phyloP scores from a whole-genome alignment of 2,797 vertebrate genomes.

The Notolabrus celidotus region DNA sequence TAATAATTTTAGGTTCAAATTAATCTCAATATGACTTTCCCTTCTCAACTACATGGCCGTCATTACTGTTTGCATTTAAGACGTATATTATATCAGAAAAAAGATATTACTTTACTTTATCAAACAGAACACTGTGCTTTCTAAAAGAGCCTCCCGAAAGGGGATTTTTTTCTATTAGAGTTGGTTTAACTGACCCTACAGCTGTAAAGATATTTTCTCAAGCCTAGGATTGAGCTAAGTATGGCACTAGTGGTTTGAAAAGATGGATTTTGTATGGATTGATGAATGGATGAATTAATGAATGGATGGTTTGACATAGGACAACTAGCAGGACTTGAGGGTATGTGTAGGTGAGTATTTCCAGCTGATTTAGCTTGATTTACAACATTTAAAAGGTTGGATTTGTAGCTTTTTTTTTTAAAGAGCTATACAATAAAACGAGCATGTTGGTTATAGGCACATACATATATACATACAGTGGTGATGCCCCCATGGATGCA shows the following conservation, averaged over 20 bases:
- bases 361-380: constrained; percentile 46
- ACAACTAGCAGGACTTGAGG: constrained; percentile 66
- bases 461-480: constrained; percentile 91
- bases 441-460: constrained; percentile 76
- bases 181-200: neutral
- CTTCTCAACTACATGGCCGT: too few relatives aligned
- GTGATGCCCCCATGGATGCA: constrained; percentile 87
- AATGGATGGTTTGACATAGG: constrained; percentile 71
- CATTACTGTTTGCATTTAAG: too few relatives aligned
- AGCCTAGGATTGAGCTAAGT: constrained; percentile 3
- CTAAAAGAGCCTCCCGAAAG: neutral
- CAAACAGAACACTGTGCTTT: neutral
- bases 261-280: constrained; percentile 45
- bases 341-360: constrained; percentile 50
- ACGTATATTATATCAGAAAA: too few relatives aligned
- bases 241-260: constrained; percentile 31
- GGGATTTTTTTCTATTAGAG: neutral
- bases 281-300: constrained; percentile 50
- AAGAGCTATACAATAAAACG: constrained; percentile 62
- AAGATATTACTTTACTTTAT: neutral
- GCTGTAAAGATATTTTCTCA: constrained; percentile 10
- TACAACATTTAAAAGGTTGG: constrained; percentile 18
- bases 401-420: constrained; percentile 46
- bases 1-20: too few relatives aligned
- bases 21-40: too few relatives aligned